Evolutionary conservation across 2,888 invertebrate genomes (phyloP).

Genomic region (Aspidapion aeneum): DNA sequence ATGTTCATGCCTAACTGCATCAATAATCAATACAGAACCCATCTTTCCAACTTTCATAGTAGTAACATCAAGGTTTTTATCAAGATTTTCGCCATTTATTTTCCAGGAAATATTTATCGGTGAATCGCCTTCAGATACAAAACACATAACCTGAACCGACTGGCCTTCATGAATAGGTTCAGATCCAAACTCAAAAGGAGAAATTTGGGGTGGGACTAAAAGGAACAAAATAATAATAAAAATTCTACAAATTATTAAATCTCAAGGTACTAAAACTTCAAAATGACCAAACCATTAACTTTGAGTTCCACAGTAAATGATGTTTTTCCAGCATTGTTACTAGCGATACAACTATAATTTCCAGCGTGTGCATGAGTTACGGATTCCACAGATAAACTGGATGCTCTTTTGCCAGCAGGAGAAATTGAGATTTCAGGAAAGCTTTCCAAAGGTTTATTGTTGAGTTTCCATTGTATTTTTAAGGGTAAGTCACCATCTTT

Average conservation of each 20-base stretch:
- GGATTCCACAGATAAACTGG: slow-evolving; percentile 62
- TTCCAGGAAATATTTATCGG: slow-evolving; percentile 76
- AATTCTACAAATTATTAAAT: too few species aligned
- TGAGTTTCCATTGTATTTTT: slow-evolving; percentile 59
- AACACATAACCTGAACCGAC: slow-evolving; percentile 54
- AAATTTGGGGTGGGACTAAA: slow-evolving; percentile 73
- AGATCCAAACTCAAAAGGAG: slow-evolving; percentile 73
- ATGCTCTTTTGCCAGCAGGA: slow-evolving; percentile 47
- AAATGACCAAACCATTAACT: slow-evolving; percentile 61
- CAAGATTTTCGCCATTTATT: slow-evolving; percentile 59
- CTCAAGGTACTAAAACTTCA: too few species aligned
- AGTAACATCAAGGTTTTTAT: slow-evolving; percentile 47
- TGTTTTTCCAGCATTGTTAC: slow-evolving; percentile 40
- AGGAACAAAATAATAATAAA: slow-evolving; percentile 27
- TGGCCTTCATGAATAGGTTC: slow-evolving; percentile 55
- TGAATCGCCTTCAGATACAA: slow-evolving; percentile 69
- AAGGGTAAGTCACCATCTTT: slow-evolving; percentile 64
- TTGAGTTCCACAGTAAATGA: slow-evolving; percentile 49
- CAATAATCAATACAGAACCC: slow-evolving; percentile 62
- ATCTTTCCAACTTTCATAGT: slow-evolving; percentile 62
- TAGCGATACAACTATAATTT: slow-evolving; percentile 71
- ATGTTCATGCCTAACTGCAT: slow-evolving; percentile 53
- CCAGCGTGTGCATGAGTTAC: slow-evolving; percentile 68
- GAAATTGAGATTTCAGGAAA: slow-evolving; percentile 39
- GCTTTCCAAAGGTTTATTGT: slow-evolving; percentile 45